Evolutionary conservation across 2,797 vertebrate species (phyloP).

Genomic region (Oophaga sylvatica): DNA sequence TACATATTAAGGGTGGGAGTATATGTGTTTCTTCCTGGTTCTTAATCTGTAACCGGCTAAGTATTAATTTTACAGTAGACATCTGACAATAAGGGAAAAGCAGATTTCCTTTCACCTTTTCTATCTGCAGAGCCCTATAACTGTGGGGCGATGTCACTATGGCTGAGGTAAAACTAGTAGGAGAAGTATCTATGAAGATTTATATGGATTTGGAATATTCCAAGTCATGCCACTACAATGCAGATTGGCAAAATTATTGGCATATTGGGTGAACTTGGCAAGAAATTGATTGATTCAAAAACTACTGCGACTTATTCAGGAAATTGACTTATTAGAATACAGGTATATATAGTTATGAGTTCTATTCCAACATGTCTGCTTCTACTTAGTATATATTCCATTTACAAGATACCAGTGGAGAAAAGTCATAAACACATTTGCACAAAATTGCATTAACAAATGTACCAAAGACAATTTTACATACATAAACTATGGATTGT

Average conservation of each 20-base stretch:
- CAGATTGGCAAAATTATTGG: not conserved
- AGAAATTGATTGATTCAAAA: not conserved
- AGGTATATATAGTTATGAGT: not conserved
- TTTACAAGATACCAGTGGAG: not conserved
- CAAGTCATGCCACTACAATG: too few relatives aligned
- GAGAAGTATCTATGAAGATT: too few relatives aligned
- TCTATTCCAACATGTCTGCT: not conserved
- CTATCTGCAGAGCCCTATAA: too few relatives aligned
- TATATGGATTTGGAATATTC: too few relatives aligned
- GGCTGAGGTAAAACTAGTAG: too few relatives aligned
- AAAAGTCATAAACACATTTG: conserved; percentile 37
- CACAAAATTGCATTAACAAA: conserved; percentile 53
- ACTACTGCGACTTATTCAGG: not conserved
- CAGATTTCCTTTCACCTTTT: too few relatives aligned
- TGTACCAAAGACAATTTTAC: conserved; percentile 46
- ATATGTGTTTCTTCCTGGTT: too few relatives aligned
- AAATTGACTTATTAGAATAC: not conserved
- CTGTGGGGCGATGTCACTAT: too few relatives aligned
- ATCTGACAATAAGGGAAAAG: too few relatives aligned
- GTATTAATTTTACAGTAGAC: too few relatives aligned
- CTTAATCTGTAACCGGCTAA: too few relatives aligned
- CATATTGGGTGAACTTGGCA: not conserved
- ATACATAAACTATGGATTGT: conserved; percentile 55
- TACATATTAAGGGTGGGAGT: too few relatives aligned
- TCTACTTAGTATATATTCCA: not conserved